phyloP scores from a whole-genome alignment of 2,888 invertebrate genomes.

The Rhaphigaster nebulosa region DNA sequence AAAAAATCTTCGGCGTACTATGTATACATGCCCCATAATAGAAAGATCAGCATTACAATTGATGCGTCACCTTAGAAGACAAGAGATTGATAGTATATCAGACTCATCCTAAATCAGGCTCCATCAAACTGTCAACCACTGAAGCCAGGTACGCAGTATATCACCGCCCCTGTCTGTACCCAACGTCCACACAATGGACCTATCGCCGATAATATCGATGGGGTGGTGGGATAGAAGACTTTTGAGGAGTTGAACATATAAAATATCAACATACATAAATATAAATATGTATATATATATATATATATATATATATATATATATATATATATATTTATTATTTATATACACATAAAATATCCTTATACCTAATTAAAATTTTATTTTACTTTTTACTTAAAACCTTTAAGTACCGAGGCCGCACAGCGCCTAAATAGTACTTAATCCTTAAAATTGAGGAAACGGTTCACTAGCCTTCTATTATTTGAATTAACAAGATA shows the following conservation, averaged over 20 bases:
- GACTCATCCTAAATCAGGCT: neutral
- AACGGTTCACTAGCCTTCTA: no score
- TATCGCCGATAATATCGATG: neutral
- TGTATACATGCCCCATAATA: neutral
- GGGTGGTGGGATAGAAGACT: neutral
- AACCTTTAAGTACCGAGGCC: no score
- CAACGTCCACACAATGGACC: conserved; percentile 4
- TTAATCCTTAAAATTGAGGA: no score
- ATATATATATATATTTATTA: no score
- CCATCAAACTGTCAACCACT: conserved; percentile 17
- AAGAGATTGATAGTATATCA: neutral
- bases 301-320: no score
- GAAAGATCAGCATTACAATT: neutral
- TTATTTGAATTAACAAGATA: no score
- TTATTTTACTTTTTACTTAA: no score
- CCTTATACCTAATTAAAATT: no score
- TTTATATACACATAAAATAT: no score
- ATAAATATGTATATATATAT: neutral
- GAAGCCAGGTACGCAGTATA: neutral
- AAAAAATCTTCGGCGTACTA: no score
- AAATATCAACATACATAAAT: neutral
- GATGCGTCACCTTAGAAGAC: neutral
- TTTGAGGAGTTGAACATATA: neutral
- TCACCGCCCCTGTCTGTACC: neutral
- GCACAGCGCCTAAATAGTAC: no score